These are phyloP conservation scores for Falco novaeseelandiae DNA, from an alignment of 2,797 vertebrate species.

Conservation along the genomic window DNA sequence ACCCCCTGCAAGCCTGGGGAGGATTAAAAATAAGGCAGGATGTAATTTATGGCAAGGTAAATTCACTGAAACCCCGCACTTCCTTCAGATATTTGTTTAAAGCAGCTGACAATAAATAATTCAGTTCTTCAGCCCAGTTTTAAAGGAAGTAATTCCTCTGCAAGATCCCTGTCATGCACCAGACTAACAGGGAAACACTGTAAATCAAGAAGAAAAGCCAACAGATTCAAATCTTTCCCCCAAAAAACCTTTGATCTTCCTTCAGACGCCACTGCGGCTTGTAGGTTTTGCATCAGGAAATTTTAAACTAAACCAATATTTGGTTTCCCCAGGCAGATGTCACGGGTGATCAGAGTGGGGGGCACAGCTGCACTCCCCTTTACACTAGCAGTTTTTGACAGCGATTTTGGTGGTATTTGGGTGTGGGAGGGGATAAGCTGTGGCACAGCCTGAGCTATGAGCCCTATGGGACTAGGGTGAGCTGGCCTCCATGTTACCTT, in stretches of 20 bases:
- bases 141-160: not conserved
- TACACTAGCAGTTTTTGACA: rapidly evolving
- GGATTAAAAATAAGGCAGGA: not conserved
- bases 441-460: not conserved
- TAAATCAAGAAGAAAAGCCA: not conserved
- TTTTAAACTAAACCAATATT: not conserved
- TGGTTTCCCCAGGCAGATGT: not conserved
- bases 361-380: rapidly evolving
- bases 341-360: rapidly evolving
- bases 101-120: conserved; percentile 34
- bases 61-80: not conserved
- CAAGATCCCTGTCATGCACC: not conserved
- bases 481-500: conserved; percentile 79
- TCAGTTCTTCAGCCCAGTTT: conserved; percentile 22
- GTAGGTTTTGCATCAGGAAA: not conserved
- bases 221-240: not conserved
- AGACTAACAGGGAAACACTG: not conserved
- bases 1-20: rapidly evolving
- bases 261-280: rapidly evolving
- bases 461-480: rapidly evolving
- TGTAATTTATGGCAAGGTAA: not conserved
- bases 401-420: not conserved
- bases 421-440: not conserved
- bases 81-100: conserved; percentile 11
- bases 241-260: not conserved